Conservation (phyloP, 1,140 invertebrate species). For the Orius laevigatus region DNA sequence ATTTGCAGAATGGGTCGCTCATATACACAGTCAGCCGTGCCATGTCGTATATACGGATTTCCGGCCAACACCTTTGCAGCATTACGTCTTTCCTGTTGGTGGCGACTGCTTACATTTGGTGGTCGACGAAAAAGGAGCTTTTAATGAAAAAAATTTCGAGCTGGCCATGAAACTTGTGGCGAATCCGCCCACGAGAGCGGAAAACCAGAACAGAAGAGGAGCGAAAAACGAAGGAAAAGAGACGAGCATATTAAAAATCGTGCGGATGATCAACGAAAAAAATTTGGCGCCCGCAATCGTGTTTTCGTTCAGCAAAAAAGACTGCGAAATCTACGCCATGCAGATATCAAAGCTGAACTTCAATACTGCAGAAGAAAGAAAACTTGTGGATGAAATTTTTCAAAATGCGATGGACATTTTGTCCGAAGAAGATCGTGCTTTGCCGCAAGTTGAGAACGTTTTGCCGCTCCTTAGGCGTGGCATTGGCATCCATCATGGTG, state of each 20-base stretch:
- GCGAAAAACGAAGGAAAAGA: slow-evolving; percentile 14
- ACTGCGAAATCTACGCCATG: slow-evolving; percentile 94
- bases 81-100: slow-evolving; percentile 93
- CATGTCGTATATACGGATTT: slow-evolving; percentile 99
- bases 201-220: not conserved
- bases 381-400: slow-evolving; percentile 87
- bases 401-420: slow-evolving; percentile 92
- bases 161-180: slow-evolving; percentile 82
- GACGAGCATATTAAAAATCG: slow-evolving; percentile 90
- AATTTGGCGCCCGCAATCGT: slow-evolving; percentile 90
- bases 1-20: slow-evolving; percentile 97
- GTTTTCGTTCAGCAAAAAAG: slow-evolving; percentile 99
- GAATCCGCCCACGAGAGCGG: slow-evolving; percentile 32
- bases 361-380: slow-evolving; percentile 84
- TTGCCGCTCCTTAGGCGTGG: slow-evolving; percentile 60
- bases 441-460: slow-evolving; percentile 93
- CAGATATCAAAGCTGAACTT: slow-evolving; percentile 95
- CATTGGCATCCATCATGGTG: slow-evolving; percentile 98
- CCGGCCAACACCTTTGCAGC: slow-evolving; percentile 90
- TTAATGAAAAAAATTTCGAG: slow-evolving; percentile 92
- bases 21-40: slow-evolving; percentile 89
- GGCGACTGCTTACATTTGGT: slow-evolving; percentile 91
- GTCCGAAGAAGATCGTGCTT: slow-evolving; percentile 77
- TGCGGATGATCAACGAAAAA: slow-evolving; percentile 98
- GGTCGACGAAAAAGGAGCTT: slow-evolving; percentile 80